A percentile compares a stretch with the other conserved stretches of the same genome.
phyloP scores from a whole-genome alignment of 2,113 vertebrate genomes.

The Rhynchomys soricoides region DNA sequence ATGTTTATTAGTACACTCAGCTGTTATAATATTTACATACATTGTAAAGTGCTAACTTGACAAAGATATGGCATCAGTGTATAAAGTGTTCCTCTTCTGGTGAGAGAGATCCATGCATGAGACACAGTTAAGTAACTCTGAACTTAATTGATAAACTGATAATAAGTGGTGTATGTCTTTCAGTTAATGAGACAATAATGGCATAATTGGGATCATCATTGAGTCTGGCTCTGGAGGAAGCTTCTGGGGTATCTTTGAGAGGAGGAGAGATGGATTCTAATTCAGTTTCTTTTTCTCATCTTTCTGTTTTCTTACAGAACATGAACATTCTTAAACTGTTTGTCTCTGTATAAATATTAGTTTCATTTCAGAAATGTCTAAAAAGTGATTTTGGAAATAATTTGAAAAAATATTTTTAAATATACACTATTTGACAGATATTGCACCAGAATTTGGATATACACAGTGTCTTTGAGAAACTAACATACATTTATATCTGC shows the following conservation, averaged over 20 bases:
- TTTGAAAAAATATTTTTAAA: constrained; percentile 33
- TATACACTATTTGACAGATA: background rate
- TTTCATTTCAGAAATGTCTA: constrained; percentile 36
- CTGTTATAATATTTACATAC: background rate
- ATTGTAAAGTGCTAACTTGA: background rate
- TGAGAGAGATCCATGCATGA: background rate
- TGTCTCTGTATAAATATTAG: background rate
- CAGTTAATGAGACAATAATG: background rate
- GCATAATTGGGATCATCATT: background rate
- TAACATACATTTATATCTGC: background rate
- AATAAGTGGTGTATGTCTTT: constrained; percentile 7
- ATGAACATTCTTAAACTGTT: background rate
- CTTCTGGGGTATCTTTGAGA: constrained; percentile 23
- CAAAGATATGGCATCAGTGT: background rate
- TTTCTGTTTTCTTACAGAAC: background rate
- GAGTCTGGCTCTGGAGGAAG: background rate
- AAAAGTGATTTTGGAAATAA: constrained; percentile 54
- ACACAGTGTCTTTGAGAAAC: constrained; percentile 34
- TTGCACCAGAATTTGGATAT: background rate
- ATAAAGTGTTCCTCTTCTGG: background rate
- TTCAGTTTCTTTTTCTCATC: background rate
- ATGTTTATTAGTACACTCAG: constrained; percentile 25
- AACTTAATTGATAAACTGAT: background rate
- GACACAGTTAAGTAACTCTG: constrained; percentile 48
- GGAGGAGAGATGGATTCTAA: background rate